phyloP scores from a whole-genome alignment of 2,888 invertebrate species.

The Selenia dentaria region DNA sequence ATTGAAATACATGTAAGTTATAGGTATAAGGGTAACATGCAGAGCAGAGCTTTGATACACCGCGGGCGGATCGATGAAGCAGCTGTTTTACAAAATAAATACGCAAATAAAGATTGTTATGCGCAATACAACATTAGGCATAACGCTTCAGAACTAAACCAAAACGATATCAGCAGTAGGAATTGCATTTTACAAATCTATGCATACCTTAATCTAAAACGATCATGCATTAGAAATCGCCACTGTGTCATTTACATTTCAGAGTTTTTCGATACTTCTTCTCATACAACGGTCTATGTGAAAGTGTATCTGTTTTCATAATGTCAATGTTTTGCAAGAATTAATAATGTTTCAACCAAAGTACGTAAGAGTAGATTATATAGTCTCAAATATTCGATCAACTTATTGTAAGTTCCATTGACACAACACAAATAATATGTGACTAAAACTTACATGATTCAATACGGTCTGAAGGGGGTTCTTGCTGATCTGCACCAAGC shows the following conservation, averaged over 20 bases:
- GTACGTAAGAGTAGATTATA: constrained; percentile 8
- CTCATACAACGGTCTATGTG: neutral
- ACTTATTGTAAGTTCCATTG: constrained; percentile 18
- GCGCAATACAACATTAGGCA: constrained; percentile 1
- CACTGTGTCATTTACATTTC: neutral
- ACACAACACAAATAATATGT: constrained; percentile 23
- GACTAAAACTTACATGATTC: constrained; percentile 22
- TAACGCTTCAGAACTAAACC: neutral
- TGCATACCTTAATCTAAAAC: constrained; percentile 1
- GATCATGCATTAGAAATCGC: constrained; percentile 13
- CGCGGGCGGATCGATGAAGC: neutral
- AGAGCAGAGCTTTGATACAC: constrained; percentile 11
- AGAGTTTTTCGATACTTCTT: neutral
- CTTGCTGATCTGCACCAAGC: constrained; percentile 21
- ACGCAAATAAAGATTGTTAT: constrained; percentile 2
- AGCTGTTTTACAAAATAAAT: constrained; percentile 9
- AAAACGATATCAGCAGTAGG: neutral
- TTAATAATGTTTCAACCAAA: constrained; percentile 1
- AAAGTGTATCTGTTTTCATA: constrained; percentile 1
- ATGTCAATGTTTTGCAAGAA: constrained; percentile 1
- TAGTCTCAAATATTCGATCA: constrained; percentile 4
- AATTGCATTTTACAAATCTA: neutral
- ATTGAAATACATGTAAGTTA: constrained; percentile 22
- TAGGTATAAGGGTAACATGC: constrained; percentile 17
- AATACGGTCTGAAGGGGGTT: constrained; percentile 24